A percentile compares a stretch with the other conserved stretches of the same genome.
phyloP scores from a whole-genome alignment of 2,797 vertebrate species.

The Apogon talboti region DNA sequence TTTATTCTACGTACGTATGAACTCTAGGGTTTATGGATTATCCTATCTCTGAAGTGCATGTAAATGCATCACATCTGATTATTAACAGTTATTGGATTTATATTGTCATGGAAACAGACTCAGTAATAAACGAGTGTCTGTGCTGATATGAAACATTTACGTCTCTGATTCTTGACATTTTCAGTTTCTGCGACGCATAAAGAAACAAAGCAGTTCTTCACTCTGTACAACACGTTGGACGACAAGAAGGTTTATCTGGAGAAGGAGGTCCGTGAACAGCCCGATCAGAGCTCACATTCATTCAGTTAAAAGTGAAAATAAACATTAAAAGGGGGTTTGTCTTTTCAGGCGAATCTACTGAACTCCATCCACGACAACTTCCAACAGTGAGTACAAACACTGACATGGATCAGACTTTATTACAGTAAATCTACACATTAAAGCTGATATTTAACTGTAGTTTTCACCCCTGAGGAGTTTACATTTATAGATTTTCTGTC shows the following conservation, averaged over 20 bases:
- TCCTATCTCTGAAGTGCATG: too few relatives aligned
- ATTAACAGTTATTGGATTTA: neutral
- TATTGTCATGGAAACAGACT: neutral
- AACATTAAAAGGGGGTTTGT: neutral
- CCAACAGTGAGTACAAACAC: slow-evolving; percentile 90
- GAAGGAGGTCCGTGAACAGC: slow-evolving; percentile 89
- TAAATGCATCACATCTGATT: too few relatives aligned
- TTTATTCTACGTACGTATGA: too few relatives aligned
- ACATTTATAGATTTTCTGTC: too few relatives aligned
- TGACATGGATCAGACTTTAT: too few relatives aligned
- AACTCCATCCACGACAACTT: slow-evolving; percentile 99
- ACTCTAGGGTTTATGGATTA: too few relatives aligned
- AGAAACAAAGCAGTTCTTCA: slow-evolving; percentile 99
- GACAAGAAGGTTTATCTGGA: slow-evolving; percentile 99
- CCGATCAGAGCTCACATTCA: too few relatives aligned
- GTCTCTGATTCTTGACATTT: slow-evolving; percentile 24
- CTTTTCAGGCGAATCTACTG: slow-evolving; percentile 90
- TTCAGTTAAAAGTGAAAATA: neutral
- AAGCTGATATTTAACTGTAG: too few relatives aligned
- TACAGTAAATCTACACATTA: too few relatives aligned
- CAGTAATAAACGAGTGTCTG: too few relatives aligned
- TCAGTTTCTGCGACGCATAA: slow-evolving; percentile 97
- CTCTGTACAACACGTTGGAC: slow-evolving; percentile 96
- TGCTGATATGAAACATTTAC: too few relatives aligned
- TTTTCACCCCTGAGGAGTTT: too few relatives aligned